Evolutionary conservation across 2,113 vertebrate genomes (phyloP).

Genomic region (Grammomys surdaster): DNA sequence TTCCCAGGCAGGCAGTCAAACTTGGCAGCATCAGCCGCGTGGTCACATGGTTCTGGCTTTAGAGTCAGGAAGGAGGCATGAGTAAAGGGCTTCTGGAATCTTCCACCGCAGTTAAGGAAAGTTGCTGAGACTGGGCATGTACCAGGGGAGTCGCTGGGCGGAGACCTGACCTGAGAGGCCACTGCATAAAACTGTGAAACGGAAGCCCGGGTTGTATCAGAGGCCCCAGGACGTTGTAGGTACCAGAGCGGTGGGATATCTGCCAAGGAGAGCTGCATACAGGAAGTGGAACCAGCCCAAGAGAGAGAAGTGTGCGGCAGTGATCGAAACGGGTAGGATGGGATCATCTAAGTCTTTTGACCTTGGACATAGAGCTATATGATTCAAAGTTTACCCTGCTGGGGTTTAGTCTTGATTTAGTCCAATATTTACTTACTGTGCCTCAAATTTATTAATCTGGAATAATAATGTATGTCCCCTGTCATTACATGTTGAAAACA

Average conservation of each 20-base stretch:
- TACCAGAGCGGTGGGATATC: neutral
- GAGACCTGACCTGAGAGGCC: neutral
- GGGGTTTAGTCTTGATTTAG: neutral
- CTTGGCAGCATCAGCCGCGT: neutral
- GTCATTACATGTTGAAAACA: neutral
- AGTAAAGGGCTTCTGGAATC: neutral
- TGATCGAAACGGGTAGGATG: too few relatives aligned
- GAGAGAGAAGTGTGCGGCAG: neutral
- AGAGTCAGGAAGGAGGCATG: neutral
- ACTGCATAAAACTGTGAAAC: neutral
- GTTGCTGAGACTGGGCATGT: neutral
- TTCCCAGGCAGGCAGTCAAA: neutral
- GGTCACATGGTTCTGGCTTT: neutral
- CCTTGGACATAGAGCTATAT: neutral
- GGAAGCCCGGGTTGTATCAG: neutral
- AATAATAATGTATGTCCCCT: neutral
- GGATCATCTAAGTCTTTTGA: neutral
- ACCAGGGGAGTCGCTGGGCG: too few relatives aligned
- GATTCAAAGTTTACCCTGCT: neutral
- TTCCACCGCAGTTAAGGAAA: neutral
- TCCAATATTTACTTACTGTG: neutral
- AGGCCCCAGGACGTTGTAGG: neutral
- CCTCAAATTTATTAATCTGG: neutral
- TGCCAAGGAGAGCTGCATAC: neutral
- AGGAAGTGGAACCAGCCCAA: neutral